phyloP scores from a whole-genome alignment of 2,888 invertebrate species.

The Stenchaetothrips biformis region DNA sequence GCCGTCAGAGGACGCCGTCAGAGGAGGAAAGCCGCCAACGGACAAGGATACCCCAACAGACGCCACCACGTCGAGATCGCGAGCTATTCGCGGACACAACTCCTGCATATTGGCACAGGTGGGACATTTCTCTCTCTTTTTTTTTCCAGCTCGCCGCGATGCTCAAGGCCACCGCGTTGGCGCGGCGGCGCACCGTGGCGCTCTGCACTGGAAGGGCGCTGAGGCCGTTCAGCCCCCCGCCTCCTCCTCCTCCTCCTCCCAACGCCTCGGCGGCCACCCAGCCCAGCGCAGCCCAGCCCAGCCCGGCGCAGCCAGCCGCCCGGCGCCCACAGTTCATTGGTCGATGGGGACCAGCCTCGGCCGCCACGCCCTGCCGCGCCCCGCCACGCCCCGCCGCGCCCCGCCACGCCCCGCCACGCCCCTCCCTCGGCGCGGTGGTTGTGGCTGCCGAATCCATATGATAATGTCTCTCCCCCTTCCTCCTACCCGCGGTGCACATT shows the following conservation, averaged over 20 bases:
- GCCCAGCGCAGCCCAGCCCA: constrained; percentile 26
- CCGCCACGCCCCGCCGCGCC: background rate
- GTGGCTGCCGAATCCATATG: constrained; percentile 1
- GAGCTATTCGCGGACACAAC: no score
- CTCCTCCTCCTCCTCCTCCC: background rate
- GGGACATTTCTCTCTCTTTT: background rate
- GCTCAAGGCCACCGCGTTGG: background rate
- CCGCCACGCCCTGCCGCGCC: constrained; percentile 6
- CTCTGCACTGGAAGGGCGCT: background rate
- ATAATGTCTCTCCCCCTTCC: background rate
- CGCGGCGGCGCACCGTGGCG: background rate
- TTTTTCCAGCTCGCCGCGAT: background rate
- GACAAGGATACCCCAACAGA: no score
- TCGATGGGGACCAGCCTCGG: background rate
- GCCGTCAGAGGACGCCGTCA: no score
- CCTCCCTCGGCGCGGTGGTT: background rate
- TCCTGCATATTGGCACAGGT: no score
- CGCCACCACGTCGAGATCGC: no score
- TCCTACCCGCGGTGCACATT: background rate
- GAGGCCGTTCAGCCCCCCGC: background rate
- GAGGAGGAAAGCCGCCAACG: no score
- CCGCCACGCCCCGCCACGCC: background rate
- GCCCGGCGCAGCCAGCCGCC: background rate
- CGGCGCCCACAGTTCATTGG: constrained; percentile 18
- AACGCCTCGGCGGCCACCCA: constrained; percentile 10